Evolutionary conservation across 2,888 invertebrate species (phyloP), one percentile per base, ranked within the genome.

Genomic region (Leistus spinibarbis): DNA sequence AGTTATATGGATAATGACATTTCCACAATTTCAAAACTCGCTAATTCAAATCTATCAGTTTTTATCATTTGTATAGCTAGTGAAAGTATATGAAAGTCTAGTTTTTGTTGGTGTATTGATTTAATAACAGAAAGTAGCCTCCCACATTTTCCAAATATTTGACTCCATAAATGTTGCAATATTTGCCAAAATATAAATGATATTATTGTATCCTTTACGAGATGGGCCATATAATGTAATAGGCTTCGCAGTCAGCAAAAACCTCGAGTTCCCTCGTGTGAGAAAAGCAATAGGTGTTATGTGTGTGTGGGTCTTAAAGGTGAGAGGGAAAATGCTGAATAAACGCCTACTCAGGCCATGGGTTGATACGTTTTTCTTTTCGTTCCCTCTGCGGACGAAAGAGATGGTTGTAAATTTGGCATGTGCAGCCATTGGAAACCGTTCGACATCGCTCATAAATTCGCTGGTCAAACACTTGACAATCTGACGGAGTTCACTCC

Each of bases 381-480:
- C 40, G 40, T 10, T n/a, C n/a, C n/a, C n/a, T n/a, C n/a, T 40
- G 40, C 40, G 27, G 9, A 1, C 27, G 40, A 13, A 40, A 7
- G 40, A 40, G 40, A 40, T 40, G 40, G 40, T 40, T 63, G 64
- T 71, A 71, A 71, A 71, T 24, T 53, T 63, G 64, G 64, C 64
- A 63, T 71, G 71, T 60, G 71, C 57, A 69, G 64, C 71, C 71
- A 64, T 10, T 60, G 60, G 22, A 60, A 60, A 23, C 71, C 64
- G 54, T 63, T 63, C 63, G 71, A 62, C 64, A 63, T 63, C 64
- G 71, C 64, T 71, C 71, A 71, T 71, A 71, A 71, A 71, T 71
- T 71, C 53, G 71, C 63, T 71, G 71, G 63, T 64, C 19, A 71
- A 71, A 63, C 71, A 71, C 71, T 71, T 71, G 71, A 71, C 71